Base-by-base conservation (phyloP, 2,113 vertebrate genomes). In the Lepisosteus oculatus region DNA sequence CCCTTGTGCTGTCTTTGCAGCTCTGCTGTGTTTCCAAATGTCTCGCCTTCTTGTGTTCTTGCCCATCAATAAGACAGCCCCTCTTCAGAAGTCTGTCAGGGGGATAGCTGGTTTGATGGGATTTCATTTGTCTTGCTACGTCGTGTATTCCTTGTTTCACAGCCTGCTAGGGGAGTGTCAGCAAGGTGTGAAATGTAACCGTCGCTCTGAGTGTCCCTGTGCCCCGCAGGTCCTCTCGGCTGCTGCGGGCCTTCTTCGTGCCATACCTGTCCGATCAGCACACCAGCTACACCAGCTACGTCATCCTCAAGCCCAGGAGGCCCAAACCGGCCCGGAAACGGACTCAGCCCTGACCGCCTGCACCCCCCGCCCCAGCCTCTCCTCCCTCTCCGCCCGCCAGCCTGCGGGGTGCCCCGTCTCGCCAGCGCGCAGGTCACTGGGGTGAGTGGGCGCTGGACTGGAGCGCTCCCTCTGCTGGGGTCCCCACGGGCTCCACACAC, bases 231-330 rank as follows among this genome's bases (percentile, higher is more conserved):
- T 96, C 94, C 56, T 93, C 94, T 0, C 84, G 79, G 80, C 78
- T 94, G 55, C 84, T 95, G 61, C 88, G 94, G 65, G 93, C 94
- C 0, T 95, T 96, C 83, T 96, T 94, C 67, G 0, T 96, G 64
- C 94, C 94, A 0, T 81, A 95, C 63, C 79, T 96, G 57, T 96
- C 94, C 0, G 92, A 93, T 43, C 86, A 82, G 55, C 83, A 94
- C 73, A 94, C 91, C 0, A 72, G 74, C 0, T 95, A 93, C 61
- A 79, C 78, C 51, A 95, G 93, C 85, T 96, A 96, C 14, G 92
- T 83, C 13, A 95, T 96, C 72, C 85, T 96, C 43, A 95, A 94
- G 73, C n/a, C 91, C 44, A 85, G 88, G 70, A 90, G 90, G 79
- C 55, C 55, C 4, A 94, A 83, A 78, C 90, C 84, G 57, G 68